Evolutionary conservation across 1,140 invertebrate genomes (phyloP).

Genomic region (Palaemon carinicauda): DNA sequence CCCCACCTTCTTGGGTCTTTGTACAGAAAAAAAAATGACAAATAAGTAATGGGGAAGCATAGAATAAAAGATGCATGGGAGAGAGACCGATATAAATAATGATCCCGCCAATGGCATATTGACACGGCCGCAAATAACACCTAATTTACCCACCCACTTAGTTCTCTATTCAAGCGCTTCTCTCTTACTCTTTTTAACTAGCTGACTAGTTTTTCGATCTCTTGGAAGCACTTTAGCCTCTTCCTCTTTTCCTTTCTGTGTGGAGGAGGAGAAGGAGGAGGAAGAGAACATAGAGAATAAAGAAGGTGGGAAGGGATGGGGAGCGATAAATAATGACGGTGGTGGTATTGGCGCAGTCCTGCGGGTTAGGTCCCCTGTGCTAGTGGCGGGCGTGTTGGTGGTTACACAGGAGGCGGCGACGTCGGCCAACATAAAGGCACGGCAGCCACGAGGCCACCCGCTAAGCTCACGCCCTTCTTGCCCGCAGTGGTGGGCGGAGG

Average conservation of each 20-base stretch:
- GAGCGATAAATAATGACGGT: not conserved
- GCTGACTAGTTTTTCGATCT: not conserved
- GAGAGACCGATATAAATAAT: too few species aligned
- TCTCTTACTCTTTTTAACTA: not conserved
- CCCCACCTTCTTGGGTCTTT: too few species aligned
- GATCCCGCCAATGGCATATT: too few species aligned
- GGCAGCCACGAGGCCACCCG: constrained; percentile 42
- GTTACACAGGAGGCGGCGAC: constrained; percentile 54
- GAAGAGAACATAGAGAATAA: not conserved
- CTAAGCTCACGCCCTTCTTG: constrained; percentile 50
- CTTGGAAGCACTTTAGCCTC: not conserved
- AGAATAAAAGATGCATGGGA: too few species aligned
- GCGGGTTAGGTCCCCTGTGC: not conserved
- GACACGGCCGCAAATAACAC: too few species aligned
- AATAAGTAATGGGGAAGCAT: too few species aligned
- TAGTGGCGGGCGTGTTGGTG: constrained; percentile 46
- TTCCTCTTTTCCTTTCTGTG: not conserved
- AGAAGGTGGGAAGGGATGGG: not conserved
- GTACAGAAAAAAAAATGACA: too few species aligned
- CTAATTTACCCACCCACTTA: too few species aligned
- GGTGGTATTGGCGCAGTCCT: not conserved
- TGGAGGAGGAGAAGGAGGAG: not conserved
- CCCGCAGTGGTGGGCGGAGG: constrained; percentile 45
- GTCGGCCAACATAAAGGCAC: constrained; percentile 55
- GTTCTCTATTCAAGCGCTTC: not conserved